Evolutionary conservation across 2,797 vertebrate species (phyloP).

Genomic region (Epinephelus malabaricus): DNA sequence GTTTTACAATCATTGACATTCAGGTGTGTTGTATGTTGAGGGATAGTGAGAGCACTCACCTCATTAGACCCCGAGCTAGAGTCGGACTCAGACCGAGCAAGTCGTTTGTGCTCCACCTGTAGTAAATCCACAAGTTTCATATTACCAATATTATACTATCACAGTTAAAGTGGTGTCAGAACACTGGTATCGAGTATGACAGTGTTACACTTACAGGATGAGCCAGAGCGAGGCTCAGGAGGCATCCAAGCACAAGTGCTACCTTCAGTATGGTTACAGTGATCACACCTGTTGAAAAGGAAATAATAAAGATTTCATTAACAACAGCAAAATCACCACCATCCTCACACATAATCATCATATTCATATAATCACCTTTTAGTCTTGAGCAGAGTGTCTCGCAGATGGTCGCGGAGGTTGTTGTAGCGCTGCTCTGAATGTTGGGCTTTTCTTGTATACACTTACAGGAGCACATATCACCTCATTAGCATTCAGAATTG

Average conservation of each 20-base stretch:
- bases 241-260: slow-evolving; percentile 35
- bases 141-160: not conserved
- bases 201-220: slow-evolving; percentile 44
- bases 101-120: slow-evolving; percentile 13
- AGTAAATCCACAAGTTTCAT: slow-evolving; percentile 1
- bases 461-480: not conserved
- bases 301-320: not conserved
- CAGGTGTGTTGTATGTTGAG: not conserved
- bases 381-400: too few relatives aligned
- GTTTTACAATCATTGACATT: not conserved
- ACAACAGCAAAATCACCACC: not conserved
- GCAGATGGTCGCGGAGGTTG: too few relatives aligned
- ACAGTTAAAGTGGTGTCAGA: not conserved
- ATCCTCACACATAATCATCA: not conserved
- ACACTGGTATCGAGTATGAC: not conserved
- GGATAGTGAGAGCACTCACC: not conserved
- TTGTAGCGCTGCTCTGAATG: not conserved
- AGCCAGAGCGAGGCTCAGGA: slow-evolving; percentile 47
- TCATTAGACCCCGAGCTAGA: not conserved
- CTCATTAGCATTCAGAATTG: not conserved
- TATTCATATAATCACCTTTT: too few relatives aligned
- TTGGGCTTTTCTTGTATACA: slow-evolving; percentile 44
- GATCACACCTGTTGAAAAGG: slow-evolving; percentile 1
- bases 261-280: slow-evolving; percentile 48
- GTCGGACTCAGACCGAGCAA: slow-evolving; percentile 7